Evolutionary conservation across 2,797 vertebrate genomes (phyloP).

Genomic region (Sebastes taczanowskii): DNA sequence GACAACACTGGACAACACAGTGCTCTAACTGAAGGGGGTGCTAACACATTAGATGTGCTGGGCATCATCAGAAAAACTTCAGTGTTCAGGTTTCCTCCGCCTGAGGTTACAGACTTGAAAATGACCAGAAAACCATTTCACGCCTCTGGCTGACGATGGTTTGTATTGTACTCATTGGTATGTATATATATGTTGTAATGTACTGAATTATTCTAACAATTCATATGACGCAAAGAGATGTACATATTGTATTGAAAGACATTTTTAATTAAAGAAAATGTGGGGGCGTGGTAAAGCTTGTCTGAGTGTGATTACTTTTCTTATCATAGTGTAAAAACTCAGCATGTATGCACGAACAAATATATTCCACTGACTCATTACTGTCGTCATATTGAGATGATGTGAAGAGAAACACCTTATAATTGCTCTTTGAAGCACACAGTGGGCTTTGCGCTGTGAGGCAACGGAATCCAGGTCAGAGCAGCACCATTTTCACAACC

Average conservation of each 20-base stretch:
- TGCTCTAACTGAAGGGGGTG: conserved; percentile 68
- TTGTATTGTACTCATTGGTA: conserved; percentile 58
- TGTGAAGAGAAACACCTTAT: neutral
- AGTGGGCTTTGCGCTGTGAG: conserved; percentile 8
- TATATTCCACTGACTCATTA: neutral
- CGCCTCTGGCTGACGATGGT: conserved; percentile 40
- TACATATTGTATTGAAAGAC: conserved; percentile 80
- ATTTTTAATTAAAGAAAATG: conserved; percentile 70
- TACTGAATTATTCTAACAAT: conserved; percentile 68
- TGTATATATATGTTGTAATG: conserved; percentile 75
- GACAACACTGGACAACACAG: conserved; percentile 77
- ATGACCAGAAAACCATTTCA: conserved; percentile 55
- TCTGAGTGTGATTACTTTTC: conserved; percentile 6
- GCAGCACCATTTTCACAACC: conserved; percentile 36
- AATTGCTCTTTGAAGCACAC: conserved; percentile 26
- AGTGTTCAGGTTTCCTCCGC: conserved; percentile 50
- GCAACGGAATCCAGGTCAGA: conserved; percentile 58
- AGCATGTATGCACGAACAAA: neutral
- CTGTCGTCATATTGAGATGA: neutral
- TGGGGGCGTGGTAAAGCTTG: conserved; percentile 40
- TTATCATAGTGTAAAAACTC: neutral
- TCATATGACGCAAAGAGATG: conserved; percentile 67
- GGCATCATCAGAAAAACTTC: conserved; percentile 28
- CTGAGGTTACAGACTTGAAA: conserved; percentile 71
- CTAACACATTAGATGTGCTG: conserved; percentile 60